These are phyloP conservation scores for Crepidodera aurea DNA, from an alignment of 2,888 invertebrate species.

Conservation along the genomic window DNA sequence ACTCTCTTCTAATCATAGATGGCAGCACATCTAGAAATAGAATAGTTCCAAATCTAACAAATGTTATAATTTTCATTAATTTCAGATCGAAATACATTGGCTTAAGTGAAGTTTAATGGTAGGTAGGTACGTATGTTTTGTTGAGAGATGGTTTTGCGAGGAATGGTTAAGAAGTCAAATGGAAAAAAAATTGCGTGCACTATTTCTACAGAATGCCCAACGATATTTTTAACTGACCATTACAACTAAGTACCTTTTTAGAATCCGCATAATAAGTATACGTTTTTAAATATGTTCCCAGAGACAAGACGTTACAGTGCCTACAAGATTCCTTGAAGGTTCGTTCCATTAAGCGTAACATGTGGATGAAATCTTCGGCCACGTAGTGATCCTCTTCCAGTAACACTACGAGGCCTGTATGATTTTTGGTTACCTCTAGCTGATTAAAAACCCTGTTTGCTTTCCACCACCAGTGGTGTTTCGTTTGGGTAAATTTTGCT, in stretches of 20 bases:
- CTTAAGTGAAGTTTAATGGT: too few species aligned
- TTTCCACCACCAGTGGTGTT: constrained; percentile 99
- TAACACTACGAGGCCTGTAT: constrained; percentile 87
- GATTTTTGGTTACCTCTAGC: constrained; percentile 81
- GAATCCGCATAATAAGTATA: constrained; percentile 83
- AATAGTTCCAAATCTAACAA: too few species aligned
- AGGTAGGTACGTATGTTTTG: too few species aligned
- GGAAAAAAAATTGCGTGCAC: too few species aligned
- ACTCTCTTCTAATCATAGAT: too few species aligned
- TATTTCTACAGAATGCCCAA: too few species aligned
- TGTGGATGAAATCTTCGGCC: constrained; percentile 92
- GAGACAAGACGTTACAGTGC: constrained; percentile 89
- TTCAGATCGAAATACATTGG: too few species aligned
- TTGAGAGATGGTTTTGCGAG: too few species aligned
- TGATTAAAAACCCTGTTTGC: constrained; percentile 94
- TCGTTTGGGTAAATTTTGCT: constrained; percentile 96
- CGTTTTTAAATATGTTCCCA: constrained; percentile 94
- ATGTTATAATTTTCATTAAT: too few species aligned
- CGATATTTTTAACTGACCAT: too few species aligned
- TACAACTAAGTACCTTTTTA: constrained; percentile 65
- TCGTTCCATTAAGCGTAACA: constrained; percentile 80
- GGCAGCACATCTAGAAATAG: too few species aligned
- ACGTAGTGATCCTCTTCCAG: constrained; percentile 99
- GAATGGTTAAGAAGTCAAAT: too few species aligned
- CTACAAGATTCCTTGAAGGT: constrained; percentile 82